Percentiles rank a stretch among this genome's conserved stretches.
These are phyloP conservation scores for Cephus nigrinus DNA, from an alignment of 2,888 invertebrate species.

Conservation along the genomic window DNA sequence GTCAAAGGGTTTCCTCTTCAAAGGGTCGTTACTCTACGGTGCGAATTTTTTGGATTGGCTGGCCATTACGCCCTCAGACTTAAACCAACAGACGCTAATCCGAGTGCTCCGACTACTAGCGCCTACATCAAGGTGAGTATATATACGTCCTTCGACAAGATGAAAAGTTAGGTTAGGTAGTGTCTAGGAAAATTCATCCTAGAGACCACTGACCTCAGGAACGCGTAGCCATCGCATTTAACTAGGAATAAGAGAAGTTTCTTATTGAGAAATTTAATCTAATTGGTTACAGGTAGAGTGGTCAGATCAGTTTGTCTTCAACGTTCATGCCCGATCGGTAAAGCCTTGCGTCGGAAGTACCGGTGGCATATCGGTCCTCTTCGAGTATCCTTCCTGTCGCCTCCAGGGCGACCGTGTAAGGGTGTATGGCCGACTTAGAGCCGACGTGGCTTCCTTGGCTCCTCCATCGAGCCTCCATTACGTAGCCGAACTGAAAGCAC, in stretches of 20 bases:
- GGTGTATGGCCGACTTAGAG: constrained; percentile 79
- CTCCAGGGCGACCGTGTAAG: constrained; percentile 83
- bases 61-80: constrained; percentile 84
- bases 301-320: constrained; percentile 87
- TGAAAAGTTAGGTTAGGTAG: no score
- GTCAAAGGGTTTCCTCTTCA: constrained; percentile 79
- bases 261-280: no score
- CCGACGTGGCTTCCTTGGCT: constrained; percentile 76
- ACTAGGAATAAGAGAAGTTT: background rate
- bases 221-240: background rate
- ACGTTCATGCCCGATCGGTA: constrained; percentile 85
- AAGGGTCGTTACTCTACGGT: constrained; percentile 73
- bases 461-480: constrained; percentile 76
- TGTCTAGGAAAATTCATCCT: background rate
- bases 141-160: background rate
- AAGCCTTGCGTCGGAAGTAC: constrained; percentile 80
- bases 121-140: constrained; percentile 75
- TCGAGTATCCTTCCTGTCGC: constrained; percentile 87
- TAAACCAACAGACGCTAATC: constrained; percentile 74
- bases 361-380: constrained; percentile 80
- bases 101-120: constrained; percentile 74
- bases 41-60: constrained; percentile 84
- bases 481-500: constrained; percentile 74
- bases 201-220: background rate
- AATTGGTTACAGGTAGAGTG: constrained; percentile 75